Conservation (phyloP, 2,113 vertebrate genomes). For the Cephalopholis sonnerati region DNA sequence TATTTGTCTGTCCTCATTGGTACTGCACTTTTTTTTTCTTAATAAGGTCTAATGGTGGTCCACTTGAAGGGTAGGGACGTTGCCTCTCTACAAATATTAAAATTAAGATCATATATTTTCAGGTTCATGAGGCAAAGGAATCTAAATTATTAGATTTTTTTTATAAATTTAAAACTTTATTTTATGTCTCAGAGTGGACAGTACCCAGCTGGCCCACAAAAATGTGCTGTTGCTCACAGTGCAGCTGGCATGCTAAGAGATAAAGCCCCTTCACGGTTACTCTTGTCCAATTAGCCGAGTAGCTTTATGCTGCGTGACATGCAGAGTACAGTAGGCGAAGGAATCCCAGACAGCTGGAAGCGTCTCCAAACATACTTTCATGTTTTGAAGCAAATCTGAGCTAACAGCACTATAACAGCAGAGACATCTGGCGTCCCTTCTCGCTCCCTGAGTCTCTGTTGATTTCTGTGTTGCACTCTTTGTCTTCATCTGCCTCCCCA, state of each 20-base stretch:
- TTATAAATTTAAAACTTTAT: background rate
- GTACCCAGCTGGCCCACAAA: background rate
- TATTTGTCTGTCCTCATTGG: no score
- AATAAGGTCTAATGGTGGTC: no score
- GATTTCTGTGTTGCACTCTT: background rate
- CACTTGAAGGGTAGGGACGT: background rate
- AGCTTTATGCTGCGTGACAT: conserved; percentile 45
- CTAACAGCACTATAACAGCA: conserved; percentile 38
- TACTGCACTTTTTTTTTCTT: no score
- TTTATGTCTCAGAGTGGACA: background rate
- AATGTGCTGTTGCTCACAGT: background rate
- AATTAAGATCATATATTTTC: background rate
- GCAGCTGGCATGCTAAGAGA: conserved; percentile 19
- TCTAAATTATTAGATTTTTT: background rate
- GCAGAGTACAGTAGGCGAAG: conserved; percentile 12
- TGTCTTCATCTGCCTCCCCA: background rate
- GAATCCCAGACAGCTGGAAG: conserved; percentile 51
- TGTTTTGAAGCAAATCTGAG: conserved; percentile 57
- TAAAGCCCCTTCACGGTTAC: conserved; percentile 21
- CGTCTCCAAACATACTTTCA: conserved; percentile 34
- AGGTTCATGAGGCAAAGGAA: background rate
- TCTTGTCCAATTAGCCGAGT: conserved; percentile 28
- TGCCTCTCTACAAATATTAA: background rate
- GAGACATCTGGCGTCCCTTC: conserved; percentile 31
- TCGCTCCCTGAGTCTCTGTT: background rate